A percentile compares a stretch with the other conserved stretches of the same genome.
Conservation (phyloP, 2,797 vertebrate genomes). For the Coracias cyanogaster region DNA sequence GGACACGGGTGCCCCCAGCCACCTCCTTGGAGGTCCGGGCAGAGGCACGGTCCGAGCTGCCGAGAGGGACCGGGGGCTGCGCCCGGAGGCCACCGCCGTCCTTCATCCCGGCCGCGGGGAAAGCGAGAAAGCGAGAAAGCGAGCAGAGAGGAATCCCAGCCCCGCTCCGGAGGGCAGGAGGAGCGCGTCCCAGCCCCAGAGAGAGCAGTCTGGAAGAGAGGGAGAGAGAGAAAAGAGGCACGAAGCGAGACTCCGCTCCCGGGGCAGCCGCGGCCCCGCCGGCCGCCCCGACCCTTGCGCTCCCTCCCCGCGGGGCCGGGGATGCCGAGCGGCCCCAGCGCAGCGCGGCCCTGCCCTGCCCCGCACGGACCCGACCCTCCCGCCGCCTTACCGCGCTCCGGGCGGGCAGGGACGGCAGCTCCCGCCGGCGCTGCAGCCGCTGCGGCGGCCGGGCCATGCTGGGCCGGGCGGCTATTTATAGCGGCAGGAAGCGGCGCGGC, state of each 20-base stretch:
- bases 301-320: neutral
- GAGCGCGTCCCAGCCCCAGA: neutral
- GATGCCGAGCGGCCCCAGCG: neutral
- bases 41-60: neutral
- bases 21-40: accelerated
- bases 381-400: constrained; percentile 13
- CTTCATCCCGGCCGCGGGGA: neutral
- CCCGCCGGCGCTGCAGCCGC: constrained; percentile 24
- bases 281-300: neutral
- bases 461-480: constrained; percentile 60
- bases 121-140: neutral
- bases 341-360: neutral
- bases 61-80: neutral
- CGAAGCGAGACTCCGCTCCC: neutral
- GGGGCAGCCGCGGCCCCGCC: neutral
- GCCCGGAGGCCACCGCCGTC: neutral
- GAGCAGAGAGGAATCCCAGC: neutral
- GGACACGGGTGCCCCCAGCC: neutral
- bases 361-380: neutral
- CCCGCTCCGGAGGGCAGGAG: neutral
- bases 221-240: constrained; percentile 3
- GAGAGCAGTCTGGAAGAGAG: constrained; percentile 46
- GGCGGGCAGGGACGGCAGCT: neutral
- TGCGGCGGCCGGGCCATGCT: constrained; percentile 56
- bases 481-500: constrained; percentile 57